Evolutionary conservation across 2,888 invertebrate species (phyloP), one percentile per base, ranked within the genome.

Genomic region (Pachliopta kotzebuea): DNA sequence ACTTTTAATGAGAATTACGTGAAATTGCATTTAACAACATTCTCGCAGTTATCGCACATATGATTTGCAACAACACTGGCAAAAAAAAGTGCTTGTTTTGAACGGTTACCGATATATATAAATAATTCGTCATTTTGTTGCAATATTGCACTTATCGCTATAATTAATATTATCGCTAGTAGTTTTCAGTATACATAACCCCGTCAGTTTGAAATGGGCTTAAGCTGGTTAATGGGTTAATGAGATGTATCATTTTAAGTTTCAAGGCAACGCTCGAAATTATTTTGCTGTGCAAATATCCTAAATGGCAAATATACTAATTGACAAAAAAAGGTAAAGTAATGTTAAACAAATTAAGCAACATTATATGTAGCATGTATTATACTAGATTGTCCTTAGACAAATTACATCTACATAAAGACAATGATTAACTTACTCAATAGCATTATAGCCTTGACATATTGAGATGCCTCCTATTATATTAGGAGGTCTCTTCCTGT

Each of bases 401-500:
- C 18, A 57, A 37, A 45, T 45, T 21, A 57, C 20, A 24, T 57
- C 31, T 58, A 45, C 26, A 63, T 42, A 37, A 62, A 53, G 24
- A 56, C 56, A 42, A 53, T 54, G 21, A 61, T 62, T 14, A 23
- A 94, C 96, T 94, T 90, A 98, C 97, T 95, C 95, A 67, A 96
- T 94, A 54, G 97, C 97, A 84, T 97, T 96, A 84, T 98, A 98
- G 75, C 98, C 98, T 88, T 98, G 98, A 81, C 98, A 98, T 77
- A 98, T 96, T 42, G 98, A 98, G 74, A 98, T 95, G 31, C 95
- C 98, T 60, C 97, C 97, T 74, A 98, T 95, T 65, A 98, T 95
- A 77, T 94, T 95, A 20, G 88, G 74, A 1, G 95, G 93, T 72
- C 94, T 93, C 69, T 92, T 92, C 69, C 93, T 86, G 21, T 94